Conservation (phyloP, 35 echinoderm and acorn worm species). For the Anneissia japonica region DNA sequence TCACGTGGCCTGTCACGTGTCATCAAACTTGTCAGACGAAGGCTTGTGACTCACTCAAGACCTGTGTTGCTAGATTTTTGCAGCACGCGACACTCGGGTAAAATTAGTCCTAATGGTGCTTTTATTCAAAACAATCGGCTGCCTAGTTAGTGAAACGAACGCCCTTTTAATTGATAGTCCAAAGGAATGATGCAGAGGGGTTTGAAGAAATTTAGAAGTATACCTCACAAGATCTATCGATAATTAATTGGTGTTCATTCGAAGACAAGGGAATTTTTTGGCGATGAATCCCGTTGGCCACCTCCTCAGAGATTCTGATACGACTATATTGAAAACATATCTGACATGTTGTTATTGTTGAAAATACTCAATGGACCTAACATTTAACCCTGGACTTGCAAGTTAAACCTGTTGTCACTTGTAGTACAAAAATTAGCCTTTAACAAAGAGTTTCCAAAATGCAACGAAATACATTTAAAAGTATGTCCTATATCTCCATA, state of each 20-base stretch:
- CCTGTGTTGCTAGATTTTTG: not conserved
- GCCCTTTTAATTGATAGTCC: not conserved
- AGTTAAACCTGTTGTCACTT: not conserved
- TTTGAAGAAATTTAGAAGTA: not conserved
- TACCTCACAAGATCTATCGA: not conserved
- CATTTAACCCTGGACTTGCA: not conserved
- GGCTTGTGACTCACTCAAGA: not conserved
- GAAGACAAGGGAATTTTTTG: not conserved
- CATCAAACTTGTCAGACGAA: not conserved
- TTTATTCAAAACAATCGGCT: constrained; percentile 1
- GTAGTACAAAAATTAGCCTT: too few species aligned
- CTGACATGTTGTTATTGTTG: not conserved
- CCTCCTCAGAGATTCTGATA: not conserved
- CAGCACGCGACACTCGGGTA: not conserved
- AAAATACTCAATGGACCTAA: not conserved
- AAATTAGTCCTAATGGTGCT: not conserved
- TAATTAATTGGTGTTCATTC: not conserved
- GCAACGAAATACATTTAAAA: too few species aligned
- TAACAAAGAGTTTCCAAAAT: too few species aligned
- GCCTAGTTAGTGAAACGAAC: not conserved
- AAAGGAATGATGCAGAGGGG: not conserved
- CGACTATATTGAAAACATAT: not conserved
- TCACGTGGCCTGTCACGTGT: not conserved
- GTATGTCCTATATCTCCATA: too few species aligned
- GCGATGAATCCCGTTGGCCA: not conserved